A percentile compares a stretch with the other conserved stretches of the same genome.
Evolutionary conservation across 2,888 invertebrate species (phyloP).

Genomic region (Anagyrus pseudococci): DNA sequence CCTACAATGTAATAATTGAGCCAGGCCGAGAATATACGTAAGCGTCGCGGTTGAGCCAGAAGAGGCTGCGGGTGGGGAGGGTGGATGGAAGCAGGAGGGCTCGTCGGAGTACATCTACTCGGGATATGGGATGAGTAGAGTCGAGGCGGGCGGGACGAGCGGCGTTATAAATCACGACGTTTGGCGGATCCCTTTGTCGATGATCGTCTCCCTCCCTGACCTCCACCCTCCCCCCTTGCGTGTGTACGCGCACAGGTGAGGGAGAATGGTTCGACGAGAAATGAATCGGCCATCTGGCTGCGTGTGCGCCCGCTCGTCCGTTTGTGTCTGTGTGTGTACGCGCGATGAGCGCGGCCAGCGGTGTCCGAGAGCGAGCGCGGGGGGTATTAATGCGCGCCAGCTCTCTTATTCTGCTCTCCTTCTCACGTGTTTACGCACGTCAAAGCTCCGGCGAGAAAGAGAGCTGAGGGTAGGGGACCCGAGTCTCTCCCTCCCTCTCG

Average conservation of each 20-base stretch:
- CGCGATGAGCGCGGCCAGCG: constrained; percentile 22
- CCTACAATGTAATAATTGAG: constrained; percentile 38
- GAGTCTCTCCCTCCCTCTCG: constrained; percentile 31
- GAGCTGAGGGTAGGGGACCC: background rate
- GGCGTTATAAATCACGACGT: constrained; percentile 50
- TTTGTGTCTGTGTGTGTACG: background rate
- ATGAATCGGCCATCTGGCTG: too few relatives aligned
- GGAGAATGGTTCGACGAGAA: too few relatives aligned
- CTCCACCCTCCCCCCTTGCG: constrained; percentile 7
- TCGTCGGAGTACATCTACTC: too few relatives aligned
- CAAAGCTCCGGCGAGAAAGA: background rate
- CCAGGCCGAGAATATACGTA: background rate
- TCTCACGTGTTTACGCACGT: constrained; percentile 25
- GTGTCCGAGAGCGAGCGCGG: too few relatives aligned
- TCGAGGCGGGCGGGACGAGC: constrained; percentile 38
- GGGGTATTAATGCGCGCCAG: too few relatives aligned
- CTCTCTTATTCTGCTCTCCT: too few relatives aligned
- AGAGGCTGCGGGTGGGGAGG: background rate
- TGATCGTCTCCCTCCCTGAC: constrained; percentile 22
- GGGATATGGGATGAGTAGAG: background rate
- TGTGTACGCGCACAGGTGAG: constrained; percentile 33
- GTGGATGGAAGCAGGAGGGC: background rate
- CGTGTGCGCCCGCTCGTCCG: background rate
- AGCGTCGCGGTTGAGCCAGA: background rate
- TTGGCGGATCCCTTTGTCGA: constrained; percentile 37